Conservation (phyloP, 2,888 invertebrate genomes). For the Gandaritis pyraliata region DNA sequence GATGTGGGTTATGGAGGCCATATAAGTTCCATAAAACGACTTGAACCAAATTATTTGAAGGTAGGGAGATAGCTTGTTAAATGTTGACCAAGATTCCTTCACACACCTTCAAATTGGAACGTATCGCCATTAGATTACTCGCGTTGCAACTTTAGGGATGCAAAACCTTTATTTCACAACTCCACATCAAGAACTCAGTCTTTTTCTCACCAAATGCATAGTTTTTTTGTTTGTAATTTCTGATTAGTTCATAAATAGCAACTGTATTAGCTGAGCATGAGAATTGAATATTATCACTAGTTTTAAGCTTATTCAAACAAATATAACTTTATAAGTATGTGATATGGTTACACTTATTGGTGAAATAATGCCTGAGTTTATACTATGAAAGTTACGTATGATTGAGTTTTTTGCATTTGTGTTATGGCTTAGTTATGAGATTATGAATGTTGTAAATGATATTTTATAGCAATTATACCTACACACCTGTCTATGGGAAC, state of each 20-base stretch:
- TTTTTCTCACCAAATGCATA: constrained; percentile 1
- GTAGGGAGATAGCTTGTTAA: too few species aligned
- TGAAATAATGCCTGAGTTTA: constrained; percentile 15
- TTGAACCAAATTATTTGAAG: too few species aligned
- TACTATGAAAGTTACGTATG: constrained; percentile 17
- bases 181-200: constrained; percentile 7
- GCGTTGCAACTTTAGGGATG: too few species aligned
- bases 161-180: too few species aligned
- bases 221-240: constrained; percentile 6
- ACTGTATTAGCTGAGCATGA: constrained; percentile 35
- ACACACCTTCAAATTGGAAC: too few species aligned
- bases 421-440: constrained; percentile 1
- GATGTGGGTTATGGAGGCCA: too few species aligned
- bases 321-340: constrained; percentile 9
- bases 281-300: constrained; percentile 38
- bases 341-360: constrained; percentile 11
- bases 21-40: too few species aligned
- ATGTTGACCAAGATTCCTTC: too few species aligned
- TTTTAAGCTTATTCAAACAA: constrained; percentile 21
- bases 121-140: too few species aligned
- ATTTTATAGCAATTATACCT: too few species aligned
- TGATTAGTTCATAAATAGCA: constrained; percentile 34
- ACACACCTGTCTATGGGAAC: not conserved
- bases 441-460: not conserved
- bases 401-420: not conserved